Percentiles rank a stretch among this genome's conserved stretches.
These are phyloP conservation scores for Pandemis cinnamomeana DNA, from an alignment of 2,888 invertebrate species.

Conservation along the genomic window DNA sequence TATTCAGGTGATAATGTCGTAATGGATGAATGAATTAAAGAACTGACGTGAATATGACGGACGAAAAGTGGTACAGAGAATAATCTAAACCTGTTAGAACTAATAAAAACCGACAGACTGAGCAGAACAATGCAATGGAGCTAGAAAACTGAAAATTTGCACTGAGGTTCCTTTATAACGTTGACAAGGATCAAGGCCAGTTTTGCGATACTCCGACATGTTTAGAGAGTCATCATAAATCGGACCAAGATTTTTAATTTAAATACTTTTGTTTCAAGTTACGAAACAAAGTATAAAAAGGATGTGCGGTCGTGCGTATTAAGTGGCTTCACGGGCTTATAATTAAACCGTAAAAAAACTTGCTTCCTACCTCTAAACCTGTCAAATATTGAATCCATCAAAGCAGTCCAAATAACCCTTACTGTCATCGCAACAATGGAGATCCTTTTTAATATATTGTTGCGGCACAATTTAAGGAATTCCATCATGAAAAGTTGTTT, in stretches of 20 bases:
- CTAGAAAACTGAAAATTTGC: too few species aligned
- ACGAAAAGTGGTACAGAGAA: too few species aligned
- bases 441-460: slow-evolving; percentile 46
- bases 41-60: too few species aligned
- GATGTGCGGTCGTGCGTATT: slow-evolving; percentile 17
- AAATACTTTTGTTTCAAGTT: background rate
- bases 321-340: slow-evolving; percentile 26
- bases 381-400: slow-evolving; percentile 41
- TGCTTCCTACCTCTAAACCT: slow-evolving; percentile 33
- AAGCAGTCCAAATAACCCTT: slow-evolving; percentile 38
- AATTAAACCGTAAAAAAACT: slow-evolving; percentile 35
- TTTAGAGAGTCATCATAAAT: background rate
- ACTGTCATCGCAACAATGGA: slow-evolving; percentile 39
- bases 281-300: background rate
- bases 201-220: too few species aligned
- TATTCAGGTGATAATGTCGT: background rate
- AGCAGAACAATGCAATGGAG: too few species aligned
- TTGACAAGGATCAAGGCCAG: too few species aligned
- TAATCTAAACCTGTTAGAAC: too few species aligned
- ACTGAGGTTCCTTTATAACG: too few species aligned
- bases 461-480: slow-evolving; percentile 63
- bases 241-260: background rate
- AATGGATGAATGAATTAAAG: too few species aligned
- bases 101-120: too few species aligned
- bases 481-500: slow-evolving; percentile 61